These are phyloP conservation scores for Adrianichthys oophorus DNA, from an alignment of 2,797 vertebrate species.

Conservation along the genomic window DNA sequence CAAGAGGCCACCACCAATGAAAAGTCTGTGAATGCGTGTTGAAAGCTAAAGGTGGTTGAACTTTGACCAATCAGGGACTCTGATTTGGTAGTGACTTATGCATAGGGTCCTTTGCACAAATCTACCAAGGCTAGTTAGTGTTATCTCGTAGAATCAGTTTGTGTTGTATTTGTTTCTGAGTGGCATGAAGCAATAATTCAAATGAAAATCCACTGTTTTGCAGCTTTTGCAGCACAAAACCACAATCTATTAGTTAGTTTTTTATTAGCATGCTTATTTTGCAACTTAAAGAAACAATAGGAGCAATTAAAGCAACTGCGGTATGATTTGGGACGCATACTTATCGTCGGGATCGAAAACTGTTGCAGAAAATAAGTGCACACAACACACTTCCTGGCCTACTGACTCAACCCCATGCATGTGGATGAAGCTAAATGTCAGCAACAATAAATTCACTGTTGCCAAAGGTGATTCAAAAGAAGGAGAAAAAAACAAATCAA, in stretches of 20 bases:
- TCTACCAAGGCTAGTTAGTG: conserved; percentile 63
- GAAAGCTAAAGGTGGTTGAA: too few species aligned
- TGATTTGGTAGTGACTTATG: too few species aligned
- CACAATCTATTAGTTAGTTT: conserved; percentile 31
- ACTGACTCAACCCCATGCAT: conserved; percentile 70
- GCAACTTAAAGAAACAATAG: conserved; percentile 43
- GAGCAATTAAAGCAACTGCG: conserved; percentile 25
- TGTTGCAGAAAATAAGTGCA: conserved; percentile 38
- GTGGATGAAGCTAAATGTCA: conserved; percentile 75
- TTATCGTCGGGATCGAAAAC: conserved; percentile 47
- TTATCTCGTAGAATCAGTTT: conserved; percentile 61
- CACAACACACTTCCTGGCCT: conserved; percentile 71
- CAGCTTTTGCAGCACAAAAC: conserved; percentile 22
- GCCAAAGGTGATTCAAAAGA: conserved; percentile 22
- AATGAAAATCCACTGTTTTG: conserved; percentile 64
- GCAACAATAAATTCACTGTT: conserved; percentile 54
- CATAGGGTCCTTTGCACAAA: conserved; percentile 31
- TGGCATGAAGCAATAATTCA: conserved; percentile 67
- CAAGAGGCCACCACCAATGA: too few species aligned
- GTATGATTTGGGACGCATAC: conserved; percentile 35
- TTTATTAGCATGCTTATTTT: conserved; percentile 11
- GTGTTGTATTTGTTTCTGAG: conserved; percentile 62
- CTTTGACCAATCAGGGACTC: too few species aligned
- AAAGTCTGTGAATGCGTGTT: too few species aligned
- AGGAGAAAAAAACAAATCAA: conserved; percentile 25